A percentile compares a stretch with the other conserved stretches of the same genome.
Evolutionary conservation across 2,888 invertebrate species (phyloP).

Genomic region (Habrosyne pyritoides): DNA sequence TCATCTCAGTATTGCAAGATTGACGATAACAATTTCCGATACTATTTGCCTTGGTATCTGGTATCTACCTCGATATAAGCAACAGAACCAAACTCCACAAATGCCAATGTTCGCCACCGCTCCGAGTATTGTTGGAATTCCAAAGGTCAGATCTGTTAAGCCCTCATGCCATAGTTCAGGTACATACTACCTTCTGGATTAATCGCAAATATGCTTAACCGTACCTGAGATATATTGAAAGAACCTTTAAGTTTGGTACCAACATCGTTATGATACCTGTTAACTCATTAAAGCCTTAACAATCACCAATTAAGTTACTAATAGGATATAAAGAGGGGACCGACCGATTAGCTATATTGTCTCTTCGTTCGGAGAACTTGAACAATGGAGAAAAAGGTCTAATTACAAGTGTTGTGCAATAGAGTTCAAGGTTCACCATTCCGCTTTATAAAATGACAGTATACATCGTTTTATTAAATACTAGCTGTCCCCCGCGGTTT

Average conservation of each 20-base stretch:
- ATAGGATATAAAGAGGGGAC: slow-evolving; percentile 46
- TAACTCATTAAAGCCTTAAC: slow-evolving; percentile 17
- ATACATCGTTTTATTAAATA: too few relatives aligned
- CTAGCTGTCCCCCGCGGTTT: too few relatives aligned
- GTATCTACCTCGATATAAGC: slow-evolving; percentile 33
- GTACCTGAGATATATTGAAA: background rate
- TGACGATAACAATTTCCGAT: slow-evolving; percentile 23
- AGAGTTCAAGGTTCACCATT: slow-evolving; percentile 55
- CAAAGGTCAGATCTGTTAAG: slow-evolving; percentile 57
- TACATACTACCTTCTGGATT: slow-evolving; percentile 37
- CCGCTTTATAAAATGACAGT: too few relatives aligned
- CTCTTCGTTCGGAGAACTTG: slow-evolving; percentile 56
- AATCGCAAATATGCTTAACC: slow-evolving; percentile 29
- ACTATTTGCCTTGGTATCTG: background rate
- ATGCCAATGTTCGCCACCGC: slow-evolving; percentile 51
- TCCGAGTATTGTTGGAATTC: slow-evolving; percentile 57
- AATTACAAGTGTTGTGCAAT: slow-evolving; percentile 56
- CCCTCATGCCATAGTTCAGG: slow-evolving; percentile 43
- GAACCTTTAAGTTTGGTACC: background rate
- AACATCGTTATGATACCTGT: background rate
- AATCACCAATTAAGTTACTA: slow-evolving; percentile 62
- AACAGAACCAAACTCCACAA: slow-evolving; percentile 36
- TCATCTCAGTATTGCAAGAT: background rate
- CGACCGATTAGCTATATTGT: slow-evolving; percentile 61
- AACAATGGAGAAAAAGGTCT: slow-evolving; percentile 65